These are phyloP conservation scores for Horisme vitalbata DNA, from an alignment of 2,888 invertebrate genomes.

Conservation along the genomic window DNA sequence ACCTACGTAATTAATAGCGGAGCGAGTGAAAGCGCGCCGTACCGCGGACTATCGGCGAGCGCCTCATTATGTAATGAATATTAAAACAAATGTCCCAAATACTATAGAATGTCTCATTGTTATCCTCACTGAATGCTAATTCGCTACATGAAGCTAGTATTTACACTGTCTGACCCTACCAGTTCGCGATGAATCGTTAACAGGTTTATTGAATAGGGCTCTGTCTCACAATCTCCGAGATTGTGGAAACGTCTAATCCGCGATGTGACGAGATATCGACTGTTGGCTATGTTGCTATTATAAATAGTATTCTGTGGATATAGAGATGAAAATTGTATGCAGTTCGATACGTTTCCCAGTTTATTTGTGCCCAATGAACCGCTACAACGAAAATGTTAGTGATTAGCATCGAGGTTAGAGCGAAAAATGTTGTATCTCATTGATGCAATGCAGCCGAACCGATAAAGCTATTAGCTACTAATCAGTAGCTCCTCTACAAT, in stretches of 20 bases:
- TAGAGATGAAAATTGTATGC: constrained; percentile 37
- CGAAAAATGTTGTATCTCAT: constrained; percentile 20
- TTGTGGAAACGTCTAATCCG: constrained; percentile 40
- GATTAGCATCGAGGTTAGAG: constrained; percentile 33
- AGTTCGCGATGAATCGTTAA: constrained; percentile 42
- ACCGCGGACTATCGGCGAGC: constrained; percentile 57
- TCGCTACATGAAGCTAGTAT: constrained; percentile 42
- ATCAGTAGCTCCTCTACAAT: constrained; percentile 13
- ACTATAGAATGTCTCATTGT: constrained; percentile 54
- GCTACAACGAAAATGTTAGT: constrained; percentile 50
- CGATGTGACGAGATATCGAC: constrained; percentile 38
- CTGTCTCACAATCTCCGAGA: constrained; percentile 44
- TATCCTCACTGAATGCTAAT: constrained; percentile 44
- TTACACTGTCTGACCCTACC: constrained; percentile 39
- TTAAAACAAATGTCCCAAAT: constrained; percentile 75
- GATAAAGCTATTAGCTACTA: constrained; percentile 10
- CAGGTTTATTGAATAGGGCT: constrained; percentile 38
- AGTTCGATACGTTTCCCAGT: constrained; percentile 37
- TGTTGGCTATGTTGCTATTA: constrained; percentile 35
- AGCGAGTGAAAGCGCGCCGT: constrained; percentile 75
- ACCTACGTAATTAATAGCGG: constrained; percentile 75
- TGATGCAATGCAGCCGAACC: constrained; percentile 20
- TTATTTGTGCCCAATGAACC: constrained; percentile 49
- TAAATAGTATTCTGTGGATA: constrained; percentile 32
- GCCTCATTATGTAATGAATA: constrained; percentile 78